These are phyloP conservation scores for Nasua narica DNA, from an alignment of 2,797 vertebrate species.

Conservation along the genomic window DNA sequence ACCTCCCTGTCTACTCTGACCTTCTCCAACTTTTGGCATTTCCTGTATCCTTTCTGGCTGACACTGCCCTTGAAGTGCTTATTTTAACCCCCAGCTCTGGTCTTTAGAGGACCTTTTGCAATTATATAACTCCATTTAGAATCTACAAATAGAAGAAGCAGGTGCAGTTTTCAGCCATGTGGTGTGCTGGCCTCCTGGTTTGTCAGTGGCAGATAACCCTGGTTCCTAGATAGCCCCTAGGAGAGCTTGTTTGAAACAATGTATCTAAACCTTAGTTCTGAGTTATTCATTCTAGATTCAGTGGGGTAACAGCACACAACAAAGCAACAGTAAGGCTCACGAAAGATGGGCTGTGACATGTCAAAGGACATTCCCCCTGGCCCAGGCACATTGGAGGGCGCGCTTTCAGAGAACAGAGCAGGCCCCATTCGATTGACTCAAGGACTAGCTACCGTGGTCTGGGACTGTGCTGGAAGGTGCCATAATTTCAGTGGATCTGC, in stretches of 20 bases:
- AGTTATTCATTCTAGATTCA: not conserved
- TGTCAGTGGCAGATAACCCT: not conserved
- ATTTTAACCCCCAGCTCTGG: not conserved
- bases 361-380: not conserved
- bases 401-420: not conserved
- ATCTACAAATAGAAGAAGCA: not conserved
- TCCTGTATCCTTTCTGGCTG: not conserved
- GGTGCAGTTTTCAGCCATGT: not conserved
- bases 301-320: not conserved
- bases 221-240: not conserved
- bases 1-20: not conserved
- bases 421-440: not conserved
- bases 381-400: not conserved
- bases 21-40: not conserved
- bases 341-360: rapidly evolving
- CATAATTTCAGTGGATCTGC: not conserved
- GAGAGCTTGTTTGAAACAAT: not conserved
- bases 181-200: not conserved
- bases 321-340: not conserved
- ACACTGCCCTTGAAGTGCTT: not conserved
- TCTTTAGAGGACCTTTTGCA: not conserved
- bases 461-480: not conserved
- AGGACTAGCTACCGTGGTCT: not conserved
- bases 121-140: not conserved
- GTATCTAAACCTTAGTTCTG: not conserved